Evolutionary conservation across 2,888 invertebrate genomes (phyloP).

Genomic region (Leptinotarsa rubiginosa): DNA sequence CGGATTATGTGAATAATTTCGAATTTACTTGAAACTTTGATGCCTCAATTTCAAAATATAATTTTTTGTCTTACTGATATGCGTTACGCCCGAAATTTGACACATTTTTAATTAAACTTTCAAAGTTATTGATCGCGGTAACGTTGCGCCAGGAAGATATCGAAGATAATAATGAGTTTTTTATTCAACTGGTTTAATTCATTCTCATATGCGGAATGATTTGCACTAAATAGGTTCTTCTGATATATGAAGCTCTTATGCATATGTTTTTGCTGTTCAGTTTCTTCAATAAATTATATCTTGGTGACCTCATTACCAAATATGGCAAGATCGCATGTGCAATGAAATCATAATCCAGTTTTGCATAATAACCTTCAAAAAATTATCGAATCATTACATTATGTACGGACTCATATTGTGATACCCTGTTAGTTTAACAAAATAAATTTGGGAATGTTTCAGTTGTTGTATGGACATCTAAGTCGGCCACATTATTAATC

Average conservation of each 20-base stretch:
- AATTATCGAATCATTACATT: slow-evolving; percentile 8
- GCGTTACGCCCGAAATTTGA: not conserved
- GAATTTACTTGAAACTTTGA: not conserved
- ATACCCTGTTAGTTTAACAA: not conserved
- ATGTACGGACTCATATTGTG: not conserved
- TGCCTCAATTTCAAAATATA: not conserved
- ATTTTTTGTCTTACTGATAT: too few species aligned
- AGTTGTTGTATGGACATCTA: too few species aligned
- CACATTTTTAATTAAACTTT: slow-evolving; percentile 19
- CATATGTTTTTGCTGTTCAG: slow-evolving; percentile 20
- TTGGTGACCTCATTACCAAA: slow-evolving; percentile 43
- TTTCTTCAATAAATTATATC: slow-evolving; percentile 25
- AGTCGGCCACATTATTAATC: too few species aligned
- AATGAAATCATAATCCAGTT: slow-evolving; percentile 37
- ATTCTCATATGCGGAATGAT: slow-evolving; percentile 11
- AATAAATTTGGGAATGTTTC: too few species aligned
- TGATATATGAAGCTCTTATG: slow-evolving; percentile 17
- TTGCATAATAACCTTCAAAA: slow-evolving; percentile 42
- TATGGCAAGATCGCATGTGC: slow-evolving; percentile 39
- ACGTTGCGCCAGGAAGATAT: not conserved
- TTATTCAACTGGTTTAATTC: not conserved
- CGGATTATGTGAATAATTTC: too few species aligned
- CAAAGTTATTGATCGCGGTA: slow-evolving; percentile 15
- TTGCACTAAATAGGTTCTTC: slow-evolving; percentile 7
- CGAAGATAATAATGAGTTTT: slow-evolving; percentile 18